These are phyloP conservation scores for Autographa gamma DNA, from an alignment of 2,888 invertebrate species.

Conservation along the genomic window DNA sequence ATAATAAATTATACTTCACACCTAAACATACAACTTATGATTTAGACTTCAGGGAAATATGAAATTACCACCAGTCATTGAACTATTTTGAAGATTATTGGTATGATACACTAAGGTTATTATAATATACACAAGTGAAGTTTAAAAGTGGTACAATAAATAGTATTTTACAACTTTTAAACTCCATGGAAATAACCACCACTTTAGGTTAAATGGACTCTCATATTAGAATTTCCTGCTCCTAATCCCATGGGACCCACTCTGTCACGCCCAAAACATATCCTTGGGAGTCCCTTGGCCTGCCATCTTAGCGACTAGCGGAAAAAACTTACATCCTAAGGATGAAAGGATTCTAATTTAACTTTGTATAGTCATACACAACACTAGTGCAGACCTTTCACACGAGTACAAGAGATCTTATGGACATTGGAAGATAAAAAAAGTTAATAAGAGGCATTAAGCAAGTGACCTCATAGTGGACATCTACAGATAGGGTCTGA, in stretches of 20 bases:
- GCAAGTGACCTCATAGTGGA: not conserved
- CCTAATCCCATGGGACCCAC: not conserved
- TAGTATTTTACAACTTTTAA: too few relatives aligned
- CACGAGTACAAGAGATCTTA: not conserved
- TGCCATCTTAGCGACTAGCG: not conserved
- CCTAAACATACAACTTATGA: constrained; percentile 44
- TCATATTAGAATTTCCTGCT: not conserved
- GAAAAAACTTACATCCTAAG: not conserved
- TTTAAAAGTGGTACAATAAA: not conserved
- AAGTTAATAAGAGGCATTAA: not conserved
- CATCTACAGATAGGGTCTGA: constrained; percentile 4
- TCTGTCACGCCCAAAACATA: not conserved
- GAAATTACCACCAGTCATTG: constrained; percentile 41
- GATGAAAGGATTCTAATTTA: too few relatives aligned
- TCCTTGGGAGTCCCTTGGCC: not conserved
- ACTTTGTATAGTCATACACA: too few relatives aligned
- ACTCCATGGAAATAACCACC: too few relatives aligned
- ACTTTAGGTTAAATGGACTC: not conserved
- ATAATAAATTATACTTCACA: constrained; percentile 48
- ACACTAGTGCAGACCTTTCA: not conserved
- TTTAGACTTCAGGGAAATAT: constrained; percentile 43
- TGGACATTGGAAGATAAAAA: too few relatives aligned
- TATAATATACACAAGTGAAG: not conserved
- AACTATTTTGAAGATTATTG: constrained; percentile 29
- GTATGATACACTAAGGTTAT: not conserved